Evolutionary conservation across 2,888 invertebrate genomes (phyloP).

Genomic region (Apodemia zela): DNA sequence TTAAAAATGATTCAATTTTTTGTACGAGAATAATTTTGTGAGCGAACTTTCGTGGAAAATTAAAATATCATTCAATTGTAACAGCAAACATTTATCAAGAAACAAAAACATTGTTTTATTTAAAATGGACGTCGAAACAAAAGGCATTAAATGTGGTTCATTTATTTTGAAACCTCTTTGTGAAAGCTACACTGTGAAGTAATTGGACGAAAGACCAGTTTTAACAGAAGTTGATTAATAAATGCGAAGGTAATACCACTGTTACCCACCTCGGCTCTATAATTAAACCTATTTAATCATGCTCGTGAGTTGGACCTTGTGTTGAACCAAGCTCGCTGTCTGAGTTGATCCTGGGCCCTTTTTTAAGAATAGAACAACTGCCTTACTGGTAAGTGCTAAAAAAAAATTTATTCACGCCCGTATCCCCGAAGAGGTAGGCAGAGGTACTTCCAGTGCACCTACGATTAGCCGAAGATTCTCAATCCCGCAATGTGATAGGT

Average conservation of each 20-base stretch:
- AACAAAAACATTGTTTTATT: conserved; percentile 22
- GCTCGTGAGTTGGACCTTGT: no score
- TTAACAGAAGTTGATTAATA: conserved; percentile 17
- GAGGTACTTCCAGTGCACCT: no score
- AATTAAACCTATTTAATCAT: no score
- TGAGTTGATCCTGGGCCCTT: no score
- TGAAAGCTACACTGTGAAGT: conserved; percentile 19
- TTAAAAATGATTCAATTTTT: not conserved
- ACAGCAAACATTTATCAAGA: conserved; percentile 12
- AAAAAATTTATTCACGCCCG: no score
- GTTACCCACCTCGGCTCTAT: no score
- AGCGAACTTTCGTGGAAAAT: not conserved
- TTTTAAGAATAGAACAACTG: no score
- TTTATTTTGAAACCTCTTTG: conserved; percentile 32
- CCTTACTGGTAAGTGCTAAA: no score
- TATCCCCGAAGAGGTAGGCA: no score
- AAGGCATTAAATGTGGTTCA: conserved; percentile 31
- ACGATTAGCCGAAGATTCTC: no score
- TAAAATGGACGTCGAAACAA: conserved; percentile 27
- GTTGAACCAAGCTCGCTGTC: no score
- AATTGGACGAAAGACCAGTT: conserved; percentile 22
- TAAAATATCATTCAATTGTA: not conserved
- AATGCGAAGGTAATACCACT: not conserved
- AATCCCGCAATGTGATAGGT: no score
- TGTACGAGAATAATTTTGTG: not conserved